Conservation (phyloP, 2,113 vertebrate genomes). For the Sialia sialis region DNA sequence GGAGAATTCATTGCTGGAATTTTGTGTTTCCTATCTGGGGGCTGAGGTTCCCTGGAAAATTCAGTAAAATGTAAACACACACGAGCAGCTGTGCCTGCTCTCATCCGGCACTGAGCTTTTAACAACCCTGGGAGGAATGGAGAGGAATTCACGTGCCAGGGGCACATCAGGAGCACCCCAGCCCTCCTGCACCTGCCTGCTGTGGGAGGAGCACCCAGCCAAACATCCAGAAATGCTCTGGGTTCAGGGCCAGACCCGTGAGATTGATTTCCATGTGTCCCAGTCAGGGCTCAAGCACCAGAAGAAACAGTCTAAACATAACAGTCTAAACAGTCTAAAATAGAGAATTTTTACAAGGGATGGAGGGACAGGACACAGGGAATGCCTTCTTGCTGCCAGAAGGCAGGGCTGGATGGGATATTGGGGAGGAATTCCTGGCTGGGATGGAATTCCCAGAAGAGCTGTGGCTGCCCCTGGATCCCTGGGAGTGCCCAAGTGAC, state of each 20-base stretch:
- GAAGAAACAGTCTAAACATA: too few species aligned
- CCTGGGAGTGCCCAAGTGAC: background rate
- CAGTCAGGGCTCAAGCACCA: background rate
- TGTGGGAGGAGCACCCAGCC: background rate
- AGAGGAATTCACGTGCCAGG: background rate
- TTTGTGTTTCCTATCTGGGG: background rate
- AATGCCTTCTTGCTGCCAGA: background rate
- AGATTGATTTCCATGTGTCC: background rate
- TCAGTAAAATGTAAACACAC: background rate
- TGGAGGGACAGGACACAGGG: background rate
- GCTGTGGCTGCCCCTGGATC: background rate
- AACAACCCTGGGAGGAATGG: background rate
- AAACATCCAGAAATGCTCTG: background rate
- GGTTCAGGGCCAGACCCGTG: background rate
- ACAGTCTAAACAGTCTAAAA: background rate
- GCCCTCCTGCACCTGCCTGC: background rate
- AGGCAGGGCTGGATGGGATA: background rate
- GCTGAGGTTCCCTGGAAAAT: background rate
- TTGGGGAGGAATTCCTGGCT: background rate
- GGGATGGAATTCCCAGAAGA: background rate
- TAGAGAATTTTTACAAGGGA: background rate
- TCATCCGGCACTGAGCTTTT: background rate
- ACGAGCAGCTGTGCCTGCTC: background rate
- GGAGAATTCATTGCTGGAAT: background rate
- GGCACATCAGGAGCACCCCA: background rate